phyloP scores from a whole-genome alignment of 2,888 invertebrate genomes.

The Strigamia transsilvanica region DNA sequence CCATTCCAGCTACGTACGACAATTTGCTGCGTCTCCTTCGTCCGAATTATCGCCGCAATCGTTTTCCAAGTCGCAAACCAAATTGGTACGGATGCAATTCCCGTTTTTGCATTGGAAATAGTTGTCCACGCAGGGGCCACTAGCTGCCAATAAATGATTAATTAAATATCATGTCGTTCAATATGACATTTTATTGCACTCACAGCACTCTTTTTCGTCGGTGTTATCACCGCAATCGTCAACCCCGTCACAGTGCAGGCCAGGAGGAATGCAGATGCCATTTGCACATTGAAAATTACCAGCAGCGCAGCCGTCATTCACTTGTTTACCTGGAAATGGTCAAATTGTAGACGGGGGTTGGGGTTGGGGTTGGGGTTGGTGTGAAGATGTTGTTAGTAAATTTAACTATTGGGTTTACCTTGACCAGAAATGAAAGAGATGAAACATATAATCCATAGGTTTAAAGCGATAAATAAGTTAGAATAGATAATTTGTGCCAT shows the following conservation, averaged over 20 bases:
- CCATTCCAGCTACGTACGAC: neutral
- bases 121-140: neutral
- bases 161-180: neutral
- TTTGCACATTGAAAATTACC: neutral
- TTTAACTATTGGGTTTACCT: neutral
- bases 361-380: neutral
- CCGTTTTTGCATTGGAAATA: neutral
- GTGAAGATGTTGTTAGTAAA: neutral
- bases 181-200: neutral
- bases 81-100: neutral
- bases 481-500: constrained; percentile 6
- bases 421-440: neutral
- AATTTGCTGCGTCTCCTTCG: neutral
- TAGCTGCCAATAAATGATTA: neutral
- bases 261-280: neutral
- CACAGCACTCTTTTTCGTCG: constrained; percentile 1
- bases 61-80: constrained; percentile 14
- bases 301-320: neutral
- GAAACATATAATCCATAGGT: neutral
- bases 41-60: constrained; percentile 8
- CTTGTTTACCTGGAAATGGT: neutral
- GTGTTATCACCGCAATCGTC: constrained; percentile 10
- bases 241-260: neutral
- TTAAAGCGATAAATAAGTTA: neutral
- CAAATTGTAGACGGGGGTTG: neutral